phyloP scores from a whole-genome alignment of 2,113 vertebrate genomes.

The Mirounga angustirostris region DNA sequence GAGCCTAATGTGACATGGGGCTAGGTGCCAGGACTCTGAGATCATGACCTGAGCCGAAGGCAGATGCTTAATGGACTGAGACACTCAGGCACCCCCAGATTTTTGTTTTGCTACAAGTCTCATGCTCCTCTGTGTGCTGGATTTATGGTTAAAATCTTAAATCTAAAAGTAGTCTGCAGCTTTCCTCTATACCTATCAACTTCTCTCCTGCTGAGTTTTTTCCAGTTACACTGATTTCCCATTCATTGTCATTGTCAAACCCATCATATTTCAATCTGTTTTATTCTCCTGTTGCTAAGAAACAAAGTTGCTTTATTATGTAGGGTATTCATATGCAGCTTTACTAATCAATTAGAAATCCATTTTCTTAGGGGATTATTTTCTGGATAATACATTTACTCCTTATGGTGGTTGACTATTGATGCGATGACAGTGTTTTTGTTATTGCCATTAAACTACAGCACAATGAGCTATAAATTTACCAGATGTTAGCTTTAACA shows the following conservation, averaged over 20 bases:
- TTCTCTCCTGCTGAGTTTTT: conserved; percentile 53
- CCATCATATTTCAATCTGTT: conserved; percentile 50
- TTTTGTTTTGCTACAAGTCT: conserved; percentile 1
- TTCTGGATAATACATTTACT: conserved; percentile 53
- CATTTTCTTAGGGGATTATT: conserved; percentile 63
- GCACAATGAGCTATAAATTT: conserved; percentile 13
- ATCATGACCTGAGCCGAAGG: not conserved
- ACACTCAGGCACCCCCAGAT: not conserved
- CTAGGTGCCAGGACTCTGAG: not conserved
- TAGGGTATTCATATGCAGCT: not conserved
- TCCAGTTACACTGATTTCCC: conserved; percentile 34
- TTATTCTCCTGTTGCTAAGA: conserved; percentile 70
- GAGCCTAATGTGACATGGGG: not conserved
- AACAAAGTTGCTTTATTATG: conserved; percentile 50
- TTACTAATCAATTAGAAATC: conserved; percentile 63
- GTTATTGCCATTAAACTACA: not conserved
- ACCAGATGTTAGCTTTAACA: conserved; percentile 4
- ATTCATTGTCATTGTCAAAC: not conserved
- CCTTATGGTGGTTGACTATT: not conserved
- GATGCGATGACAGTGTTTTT: conserved; percentile 44
- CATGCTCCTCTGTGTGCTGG: not conserved
- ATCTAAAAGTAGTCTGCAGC: not conserved
- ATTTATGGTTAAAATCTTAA: conserved; percentile 19
- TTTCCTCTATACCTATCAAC: not conserved
- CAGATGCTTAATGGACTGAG: not conserved